Percentiles rank a stretch among this genome's conserved stretches.
These are phyloP conservation scores for Actinostola sp. DNA, from an alignment of 92 coral and sea anemone species.

Conservation along the genomic window DNA sequence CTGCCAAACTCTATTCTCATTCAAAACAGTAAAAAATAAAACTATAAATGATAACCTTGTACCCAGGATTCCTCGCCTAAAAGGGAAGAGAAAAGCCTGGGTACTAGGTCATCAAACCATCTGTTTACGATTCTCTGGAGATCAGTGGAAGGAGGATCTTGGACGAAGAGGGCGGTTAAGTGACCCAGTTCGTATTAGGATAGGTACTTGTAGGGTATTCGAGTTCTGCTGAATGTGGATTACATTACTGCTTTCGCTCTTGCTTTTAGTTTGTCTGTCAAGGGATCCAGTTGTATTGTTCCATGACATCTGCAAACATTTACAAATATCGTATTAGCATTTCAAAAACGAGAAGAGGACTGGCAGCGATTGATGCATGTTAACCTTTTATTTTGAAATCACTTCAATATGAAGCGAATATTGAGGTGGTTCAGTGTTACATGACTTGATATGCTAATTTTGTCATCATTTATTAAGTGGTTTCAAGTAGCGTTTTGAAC, in stretches of 20 bases:
- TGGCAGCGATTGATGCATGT: too few relatives aligned
- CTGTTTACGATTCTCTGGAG: neutral
- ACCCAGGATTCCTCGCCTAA: neutral
- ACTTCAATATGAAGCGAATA: too few relatives aligned
- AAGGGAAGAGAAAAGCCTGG: neutral
- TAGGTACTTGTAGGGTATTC: constrained; percentile 28
- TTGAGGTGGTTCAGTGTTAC: too few relatives aligned
- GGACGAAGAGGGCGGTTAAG: constrained; percentile 33
- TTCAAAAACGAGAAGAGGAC: too few relatives aligned
- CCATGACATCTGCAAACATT: constrained; percentile 22
- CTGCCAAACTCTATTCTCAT: too few relatives aligned
- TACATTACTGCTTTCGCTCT: constrained; percentile 18
- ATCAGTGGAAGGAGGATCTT: constrained; percentile 34
- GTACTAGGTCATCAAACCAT: neutral
- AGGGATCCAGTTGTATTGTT: constrained; percentile 25
- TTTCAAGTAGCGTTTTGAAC: too few relatives aligned
- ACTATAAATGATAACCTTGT: neutral
- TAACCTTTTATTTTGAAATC: too few relatives aligned
- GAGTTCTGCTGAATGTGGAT: constrained; percentile 10
- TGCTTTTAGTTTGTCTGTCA: constrained; percentile 15
- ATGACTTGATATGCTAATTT: too few relatives aligned
- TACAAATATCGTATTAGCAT: neutral
- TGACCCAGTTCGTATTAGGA: constrained; percentile 15
- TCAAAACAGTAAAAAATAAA: too few relatives aligned
- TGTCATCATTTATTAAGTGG: too few relatives aligned